These are phyloP conservation scores for fruit fly (Drosophila melanogaster) DNA, from an alignment of 1,140 invertebrate species.

Conservation along the genomic window Release_6_plus_ISO1_MT NT_033779.5:15493001-15493500, in stretches of 20 bases:
- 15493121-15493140: conserved; percentile 49
- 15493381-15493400: conserved; percentile 62
- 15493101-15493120: conserved; percentile 4
- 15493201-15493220: conserved; percentile 19
- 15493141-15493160: conserved; percentile 30
- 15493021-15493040: conserved; percentile 50
- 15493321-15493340: conserved; percentile 79
- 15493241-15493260: conserved; percentile 55
- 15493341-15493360: conserved; percentile 84
- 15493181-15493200: conserved; percentile 32
- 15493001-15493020: conserved; percentile 32
- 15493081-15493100: conserved; percentile 46
- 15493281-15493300: not conserved
- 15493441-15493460: conserved; percentile 56
- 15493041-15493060: conserved; percentile 44
- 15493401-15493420: conserved; percentile 68
- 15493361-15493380: conserved; percentile 84
- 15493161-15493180: conserved; percentile 39
- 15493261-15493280: conserved; percentile 73
- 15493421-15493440: conserved; percentile 25
- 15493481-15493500: conserved; percentile 42
- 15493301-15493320: conserved; percentile 16
- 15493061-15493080: conserved; percentile 55
- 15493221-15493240: conserved; percentile 29
- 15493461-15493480: conserved; percentile 27